Evolutionary conservation across 1,140 invertebrate genomes (phyloP).

Genomic region (Eupeodes corollae): DNA sequence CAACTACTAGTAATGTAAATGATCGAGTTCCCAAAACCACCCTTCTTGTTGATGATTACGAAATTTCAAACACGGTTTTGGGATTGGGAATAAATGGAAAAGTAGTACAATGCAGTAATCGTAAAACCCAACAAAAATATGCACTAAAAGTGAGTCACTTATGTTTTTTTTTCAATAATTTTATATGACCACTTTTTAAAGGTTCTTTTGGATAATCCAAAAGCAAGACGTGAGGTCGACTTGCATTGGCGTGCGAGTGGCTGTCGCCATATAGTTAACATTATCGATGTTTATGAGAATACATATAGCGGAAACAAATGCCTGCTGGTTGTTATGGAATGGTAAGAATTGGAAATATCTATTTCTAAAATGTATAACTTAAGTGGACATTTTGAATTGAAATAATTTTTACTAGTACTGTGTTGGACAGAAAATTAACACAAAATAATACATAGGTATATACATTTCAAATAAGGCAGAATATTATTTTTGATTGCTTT

Average conservation of each 20-base stretch:
- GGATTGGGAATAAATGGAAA: slow-evolving; percentile 98
- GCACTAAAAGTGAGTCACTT: slow-evolving; percentile 66
- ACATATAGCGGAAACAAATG: slow-evolving; percentile 80
- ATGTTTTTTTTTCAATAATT: background rate
- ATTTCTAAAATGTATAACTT: no score
- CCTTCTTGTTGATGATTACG: slow-evolving; percentile 83
- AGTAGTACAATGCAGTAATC: slow-evolving; percentile 66
- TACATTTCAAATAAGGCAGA: no score
- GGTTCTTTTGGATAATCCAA: slow-evolving; percentile 82
- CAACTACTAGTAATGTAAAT: no score
- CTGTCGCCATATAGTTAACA: slow-evolving; percentile 85
- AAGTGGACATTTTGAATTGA: no score
- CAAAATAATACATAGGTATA: no score
- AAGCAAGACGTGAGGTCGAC: slow-evolving; percentile 89
- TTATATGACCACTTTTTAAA: slow-evolving; percentile 33
- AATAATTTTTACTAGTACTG: no score
- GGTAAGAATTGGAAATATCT: slow-evolving; percentile 50
- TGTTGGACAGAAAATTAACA: no score
- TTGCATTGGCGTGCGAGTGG: slow-evolving; percentile 86
- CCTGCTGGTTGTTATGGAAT: slow-evolving; percentile 95
- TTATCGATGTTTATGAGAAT: slow-evolving; percentile 95
- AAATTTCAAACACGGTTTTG: slow-evolving; percentile 85
- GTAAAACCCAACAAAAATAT: slow-evolving; percentile 59
- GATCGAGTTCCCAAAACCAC: slow-evolving; percentile 51
- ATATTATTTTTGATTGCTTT: no score